Evolutionary conservation across 2,797 vertebrate genomes (phyloP).

Genomic region (Rhinella marina): DNA sequence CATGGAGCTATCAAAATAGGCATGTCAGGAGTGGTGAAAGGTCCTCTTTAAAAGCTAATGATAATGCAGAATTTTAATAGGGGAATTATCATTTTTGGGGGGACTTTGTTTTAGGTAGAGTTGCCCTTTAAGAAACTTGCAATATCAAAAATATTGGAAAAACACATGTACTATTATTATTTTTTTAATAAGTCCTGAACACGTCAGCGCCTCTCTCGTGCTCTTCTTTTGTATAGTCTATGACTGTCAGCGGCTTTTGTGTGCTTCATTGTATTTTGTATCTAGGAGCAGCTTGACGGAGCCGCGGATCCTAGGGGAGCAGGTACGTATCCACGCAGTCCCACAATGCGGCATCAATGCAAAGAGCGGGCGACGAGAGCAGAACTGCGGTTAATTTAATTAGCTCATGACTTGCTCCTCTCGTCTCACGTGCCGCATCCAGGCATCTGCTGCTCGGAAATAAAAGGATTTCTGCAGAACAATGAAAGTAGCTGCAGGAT

Average conservation of each 20-base stretch:
- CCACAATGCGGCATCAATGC: constrained; percentile 5
- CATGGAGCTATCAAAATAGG: too few relatives aligned
- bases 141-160: neutral
- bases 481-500: constrained; percentile 26
- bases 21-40: too few relatives aligned
- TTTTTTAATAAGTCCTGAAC: neutral
- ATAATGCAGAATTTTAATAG: too few relatives aligned
- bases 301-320: neutral
- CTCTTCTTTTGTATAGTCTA: neutral
- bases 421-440: constrained; percentile 35
- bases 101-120: neutral
- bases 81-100: neutral
- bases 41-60: too few relatives aligned
- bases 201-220: neutral
- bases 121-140: neutral
- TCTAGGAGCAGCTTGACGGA: neutral
- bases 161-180: too few relatives aligned
- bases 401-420: constrained; percentile 46
- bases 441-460: constrained; percentile 44
- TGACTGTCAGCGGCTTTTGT: neutral
- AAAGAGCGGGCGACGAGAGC: neutral
- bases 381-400: constrained; percentile 49
- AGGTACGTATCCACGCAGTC: constrained; percentile 19
- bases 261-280: neutral
- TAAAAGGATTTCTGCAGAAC: constrained; percentile 38